Conservation (phyloP, 2,113 vertebrate genomes). For the Cavia aperea region DNA sequence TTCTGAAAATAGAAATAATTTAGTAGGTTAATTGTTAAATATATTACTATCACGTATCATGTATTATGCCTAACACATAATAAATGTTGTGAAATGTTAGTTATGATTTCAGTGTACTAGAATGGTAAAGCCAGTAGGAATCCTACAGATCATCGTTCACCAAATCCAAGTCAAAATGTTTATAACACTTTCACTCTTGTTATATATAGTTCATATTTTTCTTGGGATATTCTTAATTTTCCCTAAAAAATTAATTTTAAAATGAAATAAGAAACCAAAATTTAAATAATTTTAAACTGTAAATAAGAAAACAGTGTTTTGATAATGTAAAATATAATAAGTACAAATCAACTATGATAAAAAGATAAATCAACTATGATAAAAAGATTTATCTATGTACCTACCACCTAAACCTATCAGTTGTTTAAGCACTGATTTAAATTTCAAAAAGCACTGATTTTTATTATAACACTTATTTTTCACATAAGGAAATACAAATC, state of each 20-base stretch:
- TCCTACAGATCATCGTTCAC: neutral
- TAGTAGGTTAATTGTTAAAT: neutral
- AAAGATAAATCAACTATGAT: neutral
- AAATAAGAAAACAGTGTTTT: neutral
- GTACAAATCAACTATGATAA: neutral
- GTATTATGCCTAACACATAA: neutral
- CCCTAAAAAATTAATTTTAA: conserved; percentile 18
- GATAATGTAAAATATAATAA: neutral
- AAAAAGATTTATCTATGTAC: neutral
- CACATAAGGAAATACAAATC: conserved; percentile 24
- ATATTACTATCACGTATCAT: neutral
- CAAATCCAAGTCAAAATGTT: conserved; percentile 30
- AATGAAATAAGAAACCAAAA: neutral
- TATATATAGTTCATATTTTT: conserved; percentile 2
- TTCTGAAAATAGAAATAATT: neutral
- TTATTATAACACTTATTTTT: neutral
- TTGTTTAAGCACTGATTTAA: neutral
- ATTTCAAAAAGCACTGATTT: conserved; percentile 8
- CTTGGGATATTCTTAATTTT: conserved; percentile 18
- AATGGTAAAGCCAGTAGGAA: conserved; percentile 4
- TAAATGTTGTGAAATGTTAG: conserved; percentile 6
- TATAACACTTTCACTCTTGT: neutral
- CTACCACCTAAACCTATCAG: neutral
- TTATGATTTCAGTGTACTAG: conserved; percentile 9
- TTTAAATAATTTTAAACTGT: neutral